Evolutionary conservation across 2,797 vertebrate species (phyloP).

Genomic region (Peromyscus melanophrys): DNA sequence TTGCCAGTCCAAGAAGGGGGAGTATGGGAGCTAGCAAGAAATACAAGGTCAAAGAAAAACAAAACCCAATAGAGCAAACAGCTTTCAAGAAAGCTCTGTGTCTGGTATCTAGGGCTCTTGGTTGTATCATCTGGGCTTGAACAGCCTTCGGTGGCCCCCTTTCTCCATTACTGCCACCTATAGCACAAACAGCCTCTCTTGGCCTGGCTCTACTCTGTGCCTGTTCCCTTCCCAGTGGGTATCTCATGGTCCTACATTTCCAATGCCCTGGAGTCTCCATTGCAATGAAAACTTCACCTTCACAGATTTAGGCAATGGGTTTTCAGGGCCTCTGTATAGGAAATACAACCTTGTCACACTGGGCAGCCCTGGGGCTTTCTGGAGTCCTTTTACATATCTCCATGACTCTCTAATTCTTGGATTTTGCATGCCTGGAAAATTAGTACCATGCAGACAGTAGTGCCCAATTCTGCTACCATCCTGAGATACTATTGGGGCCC

Average conservation of each 20-base stretch:
- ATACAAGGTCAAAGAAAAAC: not conserved
- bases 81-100: not conserved
- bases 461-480: not conserved
- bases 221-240: not conserved
- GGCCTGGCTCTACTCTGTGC: not conserved
- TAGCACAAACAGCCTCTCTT: not conserved
- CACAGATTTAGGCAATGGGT: not conserved
- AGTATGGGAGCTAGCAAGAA: not conserved
- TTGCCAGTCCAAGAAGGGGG: not conserved
- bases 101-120: not conserved
- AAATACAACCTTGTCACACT: not conserved
- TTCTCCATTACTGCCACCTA: not conserved
- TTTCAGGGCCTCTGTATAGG: not conserved
- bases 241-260: not conserved
- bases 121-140: not conserved
- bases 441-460: not conserved
- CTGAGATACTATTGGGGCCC: not conserved
- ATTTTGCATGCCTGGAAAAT: not conserved
- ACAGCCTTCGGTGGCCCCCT: not conserved
- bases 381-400: not conserved
- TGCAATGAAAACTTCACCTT: not conserved
- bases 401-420: not conserved
- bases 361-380: not conserved
- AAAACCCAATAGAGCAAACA: not conserved
- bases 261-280: not conserved